Evolutionary conservation across 2,113 vertebrate genomes (phyloP).

Genomic region (Formicarius rufipectus): DNA sequence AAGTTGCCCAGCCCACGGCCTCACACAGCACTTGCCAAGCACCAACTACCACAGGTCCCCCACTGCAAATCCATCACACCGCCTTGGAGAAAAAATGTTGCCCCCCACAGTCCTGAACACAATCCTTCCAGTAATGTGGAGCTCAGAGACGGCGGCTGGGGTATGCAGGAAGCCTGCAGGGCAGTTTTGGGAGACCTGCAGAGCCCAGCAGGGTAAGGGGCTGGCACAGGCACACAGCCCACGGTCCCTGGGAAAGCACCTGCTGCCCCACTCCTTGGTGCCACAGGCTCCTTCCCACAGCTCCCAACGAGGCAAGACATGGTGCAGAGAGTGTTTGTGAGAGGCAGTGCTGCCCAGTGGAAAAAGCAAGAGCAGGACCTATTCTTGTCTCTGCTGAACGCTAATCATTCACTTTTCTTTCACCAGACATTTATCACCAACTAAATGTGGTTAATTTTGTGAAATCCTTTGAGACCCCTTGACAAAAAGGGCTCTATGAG

Average conservation of each 20-base stretch:
- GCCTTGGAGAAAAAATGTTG: neutral
- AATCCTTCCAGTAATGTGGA: neutral
- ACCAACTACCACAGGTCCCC: neutral
- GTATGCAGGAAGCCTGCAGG: neutral
- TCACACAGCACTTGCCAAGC: neutral
- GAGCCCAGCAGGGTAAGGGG: neutral
- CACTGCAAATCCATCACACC: neutral
- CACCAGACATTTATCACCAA: neutral
- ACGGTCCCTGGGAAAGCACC: neutral
- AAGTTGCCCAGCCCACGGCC: neutral
- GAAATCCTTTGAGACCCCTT: neutral
- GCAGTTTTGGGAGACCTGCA: neutral
- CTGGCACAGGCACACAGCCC: neutral
- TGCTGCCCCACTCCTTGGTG: neutral
- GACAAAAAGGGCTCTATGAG: neutral
- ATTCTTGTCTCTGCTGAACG: neutral
- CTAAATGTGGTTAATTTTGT: neutral
- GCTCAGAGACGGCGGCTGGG: neutral
- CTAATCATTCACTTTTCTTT: neutral
- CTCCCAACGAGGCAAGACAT: neutral
- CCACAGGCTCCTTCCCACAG: neutral
- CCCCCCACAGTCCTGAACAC: neutral
- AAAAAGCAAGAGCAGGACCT: neutral
- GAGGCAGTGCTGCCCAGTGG: neutral
- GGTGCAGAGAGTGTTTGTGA: fast-evolving